Conservation (phyloP, 2,888 invertebrate genomes). For the Crepidodera aurea region DNA sequence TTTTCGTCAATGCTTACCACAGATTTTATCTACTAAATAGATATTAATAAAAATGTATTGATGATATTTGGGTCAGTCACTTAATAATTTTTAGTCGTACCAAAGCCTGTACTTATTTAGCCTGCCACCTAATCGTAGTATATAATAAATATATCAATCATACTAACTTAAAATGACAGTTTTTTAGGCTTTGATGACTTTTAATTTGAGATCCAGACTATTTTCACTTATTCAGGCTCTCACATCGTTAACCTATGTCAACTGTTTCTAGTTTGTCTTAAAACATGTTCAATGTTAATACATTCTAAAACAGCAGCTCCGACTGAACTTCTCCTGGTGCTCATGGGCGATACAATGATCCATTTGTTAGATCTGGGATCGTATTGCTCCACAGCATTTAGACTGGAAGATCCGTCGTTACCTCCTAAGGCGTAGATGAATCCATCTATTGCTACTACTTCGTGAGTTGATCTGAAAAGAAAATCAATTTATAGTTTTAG, state of each 20-base stretch:
- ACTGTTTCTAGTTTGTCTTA: constrained; percentile 48
- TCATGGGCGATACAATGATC: constrained; percentile 73
- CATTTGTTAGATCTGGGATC: constrained; percentile 73
- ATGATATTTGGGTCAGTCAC: too few species aligned
- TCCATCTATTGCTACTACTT: constrained; percentile 71
- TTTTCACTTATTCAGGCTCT: not conserved
- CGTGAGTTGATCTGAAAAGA: constrained; percentile 69
- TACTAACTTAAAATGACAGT: too few species aligned
- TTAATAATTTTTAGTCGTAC: too few species aligned
- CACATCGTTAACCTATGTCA: constrained; percentile 42
- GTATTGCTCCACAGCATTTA: constrained; percentile 74
- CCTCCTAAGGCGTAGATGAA: constrained; percentile 72
- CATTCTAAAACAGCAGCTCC: constrained; percentile 74
- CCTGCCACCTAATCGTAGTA: too few species aligned
- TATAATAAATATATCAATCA: too few species aligned
- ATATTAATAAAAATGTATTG: too few species aligned
- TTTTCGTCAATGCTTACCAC: too few species aligned
- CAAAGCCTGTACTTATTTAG: too few species aligned
- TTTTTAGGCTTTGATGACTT: too few species aligned
- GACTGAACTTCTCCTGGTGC: constrained; percentile 70
- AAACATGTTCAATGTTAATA: constrained; percentile 64
- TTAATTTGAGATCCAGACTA: not conserved
- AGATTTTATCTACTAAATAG: too few species aligned
- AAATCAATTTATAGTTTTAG: constrained; percentile 24
- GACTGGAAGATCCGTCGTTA: constrained; percentile 74